Base-by-base conservation (phyloP, 2,888 invertebrate species). In the Scaptomyza caliginosa region DNA sequence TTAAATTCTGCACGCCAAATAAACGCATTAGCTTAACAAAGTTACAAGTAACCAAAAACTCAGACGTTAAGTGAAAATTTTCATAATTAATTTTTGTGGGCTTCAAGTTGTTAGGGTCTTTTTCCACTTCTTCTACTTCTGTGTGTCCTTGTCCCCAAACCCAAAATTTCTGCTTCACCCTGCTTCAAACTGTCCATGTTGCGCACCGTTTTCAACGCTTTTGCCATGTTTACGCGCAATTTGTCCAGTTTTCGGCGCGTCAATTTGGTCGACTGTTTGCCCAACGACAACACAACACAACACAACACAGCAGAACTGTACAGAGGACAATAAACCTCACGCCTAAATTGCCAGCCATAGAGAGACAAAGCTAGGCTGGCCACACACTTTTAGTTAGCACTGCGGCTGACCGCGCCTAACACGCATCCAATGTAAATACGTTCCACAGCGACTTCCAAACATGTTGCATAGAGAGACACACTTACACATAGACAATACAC, bases 31-130 rank as follows among this genome's bases (percentile, higher is more conserved):
- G 55, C 57, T 66, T 68, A 87, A 82, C 74, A 65, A 86, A 70
- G 62, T 78, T 73, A 78, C 65, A 73, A 77, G 82, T 66, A 67
- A 73, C 73, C 67, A 58, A 70, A 76, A 68, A 66, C 58, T 67
- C 48, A 54, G 60, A 57, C 68, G 67, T 62, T 80, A 84, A 74
- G 76, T 79, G 74, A 65, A 85, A 79, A 77, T 74, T 74, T 85
- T 85, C 80, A 83, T 87, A 85, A 83, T 83, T 83, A 79, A 79
- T 83, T 87, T 83, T 75, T 52, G 63, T 69, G 66, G 70, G 70
- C 59, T 45, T 32, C 49, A 74, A 64, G 34, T 56, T 58, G 72
- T 69, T 58, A 2, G 57, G 50, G 45, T 40, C 64, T 13, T 32
- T 2, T n/a, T 5, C 10, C n/a, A n/a, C 28, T 32, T 5, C 10